Evolutionary conservation across 2,888 invertebrate species (phyloP).

Genomic region (Agrochola macilenta): DNA sequence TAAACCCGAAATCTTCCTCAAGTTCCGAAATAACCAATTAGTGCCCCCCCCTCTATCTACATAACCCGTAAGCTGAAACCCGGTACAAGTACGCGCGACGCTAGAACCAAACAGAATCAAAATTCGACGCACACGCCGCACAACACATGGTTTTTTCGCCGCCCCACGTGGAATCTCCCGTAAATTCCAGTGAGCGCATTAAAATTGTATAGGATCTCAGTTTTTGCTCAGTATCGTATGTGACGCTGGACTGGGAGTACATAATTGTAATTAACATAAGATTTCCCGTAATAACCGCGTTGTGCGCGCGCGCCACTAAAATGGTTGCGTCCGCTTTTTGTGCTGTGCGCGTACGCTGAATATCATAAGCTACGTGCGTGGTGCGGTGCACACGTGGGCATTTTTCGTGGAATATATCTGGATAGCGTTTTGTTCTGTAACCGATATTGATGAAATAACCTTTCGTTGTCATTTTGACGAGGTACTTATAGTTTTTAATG

Average conservation of each 20-base stretch:
- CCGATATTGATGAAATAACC: fast-evolving
- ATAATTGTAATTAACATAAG: slow-evolving; percentile 88
- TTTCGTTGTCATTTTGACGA: neutral
- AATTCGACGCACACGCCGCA: slow-evolving; percentile 79
- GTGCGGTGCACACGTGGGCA: slow-evolving; percentile 76
- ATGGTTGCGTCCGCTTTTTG: slow-evolving; percentile 86
- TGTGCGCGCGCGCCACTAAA: slow-evolving; percentile 82
- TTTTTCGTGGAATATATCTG: slow-evolving; percentile 73
- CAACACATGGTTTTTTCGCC: slow-evolving; percentile 80
- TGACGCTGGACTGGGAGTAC: slow-evolving; percentile 73
- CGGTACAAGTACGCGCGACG: slow-evolving; percentile 31
- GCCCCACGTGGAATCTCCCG: slow-evolving; percentile 82
- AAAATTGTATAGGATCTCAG: slow-evolving; percentile 86
- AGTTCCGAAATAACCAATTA: slow-evolving; percentile 33
- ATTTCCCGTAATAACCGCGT: slow-evolving; percentile 87
- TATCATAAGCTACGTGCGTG: slow-evolving; percentile 85
- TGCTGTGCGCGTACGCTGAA: slow-evolving; percentile 83
- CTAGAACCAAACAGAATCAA: slow-evolving; percentile 72
- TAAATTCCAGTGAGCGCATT: slow-evolving; percentile 87
- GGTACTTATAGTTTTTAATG: no score
- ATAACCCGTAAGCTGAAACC: slow-evolving; percentile 26
- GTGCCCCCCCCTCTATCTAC: neutral
- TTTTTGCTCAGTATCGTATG: slow-evolving; percentile 82
- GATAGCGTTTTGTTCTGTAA: slow-evolving; percentile 8
- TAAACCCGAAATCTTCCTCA: slow-evolving; percentile 1